Evolutionary conservation across 2,113 vertebrate genomes (phyloP).

Genomic region (Phrynocephalus versicolor): DNA sequence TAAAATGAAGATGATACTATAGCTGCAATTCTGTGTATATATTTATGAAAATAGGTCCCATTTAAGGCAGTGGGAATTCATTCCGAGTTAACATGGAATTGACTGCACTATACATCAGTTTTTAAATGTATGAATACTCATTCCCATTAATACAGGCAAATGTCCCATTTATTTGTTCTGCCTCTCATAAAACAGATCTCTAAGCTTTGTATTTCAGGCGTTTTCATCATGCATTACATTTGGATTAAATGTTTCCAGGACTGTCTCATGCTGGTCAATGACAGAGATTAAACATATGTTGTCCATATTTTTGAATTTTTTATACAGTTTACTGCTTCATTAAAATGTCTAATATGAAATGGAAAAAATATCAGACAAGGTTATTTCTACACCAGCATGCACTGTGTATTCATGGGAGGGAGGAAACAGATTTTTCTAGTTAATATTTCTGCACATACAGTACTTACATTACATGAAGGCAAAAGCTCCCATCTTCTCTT

Average conservation of each 20-base stretch:
- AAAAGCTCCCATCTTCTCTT: too few relatives aligned
- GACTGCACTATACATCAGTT: constrained; percentile 24
- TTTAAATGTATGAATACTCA: too few relatives aligned
- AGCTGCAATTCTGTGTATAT: neutral
- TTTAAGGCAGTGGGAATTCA: neutral
- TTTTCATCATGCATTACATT: constrained; percentile 29
- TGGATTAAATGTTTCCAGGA: constrained; percentile 10
- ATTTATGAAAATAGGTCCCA: neutral
- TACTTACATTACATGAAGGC: too few relatives aligned
- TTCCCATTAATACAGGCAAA: constrained; percentile 61
- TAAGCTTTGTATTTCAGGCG: constrained; percentile 54
- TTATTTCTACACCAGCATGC: too few relatives aligned
- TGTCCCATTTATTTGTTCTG: constrained; percentile 60
- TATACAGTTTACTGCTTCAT: neutral
- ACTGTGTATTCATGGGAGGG: too few relatives aligned
- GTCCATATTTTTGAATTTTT: neutral
- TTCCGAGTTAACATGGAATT: neutral
- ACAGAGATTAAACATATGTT: neutral
- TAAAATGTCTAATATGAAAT: too few relatives aligned
- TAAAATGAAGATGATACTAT: constrained; percentile 69
- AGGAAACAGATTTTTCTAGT: too few relatives aligned
- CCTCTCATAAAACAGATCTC: constrained; percentile 55
- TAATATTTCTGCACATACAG: too few relatives aligned
- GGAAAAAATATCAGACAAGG: too few relatives aligned
- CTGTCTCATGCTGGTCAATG: neutral